phyloP scores from a whole-genome alignment of 2,113 vertebrate genomes.

The Rhynchomys soricoides region DNA sequence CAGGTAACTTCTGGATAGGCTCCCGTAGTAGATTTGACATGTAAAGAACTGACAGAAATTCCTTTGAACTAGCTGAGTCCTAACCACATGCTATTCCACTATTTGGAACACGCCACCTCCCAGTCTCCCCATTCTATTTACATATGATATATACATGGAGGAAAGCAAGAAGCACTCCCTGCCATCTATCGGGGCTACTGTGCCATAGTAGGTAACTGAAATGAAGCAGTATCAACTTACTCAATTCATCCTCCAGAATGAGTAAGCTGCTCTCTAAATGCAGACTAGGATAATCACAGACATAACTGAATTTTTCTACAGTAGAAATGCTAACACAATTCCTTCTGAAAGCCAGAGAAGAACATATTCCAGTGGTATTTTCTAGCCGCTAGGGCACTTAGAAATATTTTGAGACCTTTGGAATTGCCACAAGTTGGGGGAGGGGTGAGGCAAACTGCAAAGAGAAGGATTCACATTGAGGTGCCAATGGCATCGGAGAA shows the following conservation, averaged over 20 bases:
- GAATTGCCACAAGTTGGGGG: neutral
- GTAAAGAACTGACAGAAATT: neutral
- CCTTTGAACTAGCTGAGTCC: neutral
- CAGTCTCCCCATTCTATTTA: neutral
- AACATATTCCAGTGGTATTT: neutral
- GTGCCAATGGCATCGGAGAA: neutral
- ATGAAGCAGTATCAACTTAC: neutral
- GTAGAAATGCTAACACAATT: neutral
- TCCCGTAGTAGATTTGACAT: neutral
- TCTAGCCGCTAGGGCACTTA: neutral
- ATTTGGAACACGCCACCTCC: neutral
- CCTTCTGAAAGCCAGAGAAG: neutral
- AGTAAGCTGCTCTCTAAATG: neutral
- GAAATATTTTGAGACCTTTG: neutral
- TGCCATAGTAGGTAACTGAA: neutral
- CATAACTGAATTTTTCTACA: neutral
- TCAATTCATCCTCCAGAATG: neutral
- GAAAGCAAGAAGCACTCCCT: neutral
- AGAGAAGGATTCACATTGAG: neutral
- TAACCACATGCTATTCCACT: neutral
- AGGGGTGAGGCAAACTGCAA: neutral
- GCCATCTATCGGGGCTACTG: neutral
- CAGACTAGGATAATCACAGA: neutral
- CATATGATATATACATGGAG: neutral
- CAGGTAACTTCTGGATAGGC: neutral